Evolutionary conservation across 2,797 vertebrate genomes (phyloP).

Genomic region (Myotis planiceps): DNA sequence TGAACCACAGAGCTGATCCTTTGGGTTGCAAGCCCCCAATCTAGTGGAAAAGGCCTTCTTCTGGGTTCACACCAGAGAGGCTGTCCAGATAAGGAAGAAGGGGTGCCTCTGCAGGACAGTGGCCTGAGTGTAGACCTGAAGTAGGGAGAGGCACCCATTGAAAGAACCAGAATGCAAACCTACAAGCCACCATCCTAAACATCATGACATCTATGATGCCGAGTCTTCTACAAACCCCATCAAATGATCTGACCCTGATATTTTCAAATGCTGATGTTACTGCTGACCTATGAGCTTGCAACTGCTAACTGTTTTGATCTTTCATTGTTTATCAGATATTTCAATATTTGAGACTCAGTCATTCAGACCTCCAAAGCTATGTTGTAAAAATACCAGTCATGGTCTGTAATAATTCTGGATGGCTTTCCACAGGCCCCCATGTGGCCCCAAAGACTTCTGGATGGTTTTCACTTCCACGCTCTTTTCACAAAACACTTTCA

Average conservation of each 20-base stretch:
- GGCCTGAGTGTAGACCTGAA: background rate
- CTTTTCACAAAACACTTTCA: background rate
- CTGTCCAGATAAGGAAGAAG: background rate
- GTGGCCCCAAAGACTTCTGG: background rate
- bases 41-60: background rate
- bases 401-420: background rate
- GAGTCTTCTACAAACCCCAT: background rate
- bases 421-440: background rate
- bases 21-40: background rate
- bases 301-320: background rate
- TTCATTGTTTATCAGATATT: background rate
- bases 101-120: background rate
- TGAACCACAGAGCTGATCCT: background rate
- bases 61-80: background rate
- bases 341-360: background rate
- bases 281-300: background rate
- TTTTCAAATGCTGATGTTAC: background rate
- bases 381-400: background rate
- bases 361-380: background rate
- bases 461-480: background rate
- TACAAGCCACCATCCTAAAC: background rate
- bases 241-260: background rate
- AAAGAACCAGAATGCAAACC: background rate
- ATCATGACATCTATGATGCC: background rate
- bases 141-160: fast-evolving